These are phyloP conservation scores for Hozukius guyotensis DNA, from an alignment of 2,797 vertebrate species.

Conservation along the genomic window DNA sequence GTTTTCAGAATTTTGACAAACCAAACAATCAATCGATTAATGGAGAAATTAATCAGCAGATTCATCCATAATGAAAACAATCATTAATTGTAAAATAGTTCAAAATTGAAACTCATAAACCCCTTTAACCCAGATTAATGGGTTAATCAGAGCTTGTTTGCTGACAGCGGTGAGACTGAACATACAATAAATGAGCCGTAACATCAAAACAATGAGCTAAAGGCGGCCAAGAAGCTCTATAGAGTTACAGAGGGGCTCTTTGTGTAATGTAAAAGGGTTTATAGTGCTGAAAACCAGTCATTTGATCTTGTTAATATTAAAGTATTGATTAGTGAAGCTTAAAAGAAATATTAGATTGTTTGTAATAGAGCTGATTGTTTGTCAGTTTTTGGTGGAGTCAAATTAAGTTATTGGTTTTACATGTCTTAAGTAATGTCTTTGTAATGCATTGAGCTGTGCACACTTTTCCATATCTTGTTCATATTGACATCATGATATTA, in stretches of 20 bases:
- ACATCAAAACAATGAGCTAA: conserved; percentile 8
- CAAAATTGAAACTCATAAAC: background rate
- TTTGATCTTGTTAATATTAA: background rate
- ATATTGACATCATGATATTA: background rate
- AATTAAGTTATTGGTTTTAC: background rate
- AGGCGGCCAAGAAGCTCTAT: background rate
- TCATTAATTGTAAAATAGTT: no score
- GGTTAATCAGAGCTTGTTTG: background rate
- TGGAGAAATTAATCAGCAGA: background rate
- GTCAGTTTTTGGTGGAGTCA: background rate
- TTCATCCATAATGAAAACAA: background rate
- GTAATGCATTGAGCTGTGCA: background rate
- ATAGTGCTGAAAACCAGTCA: no score
- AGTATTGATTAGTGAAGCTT: background rate
- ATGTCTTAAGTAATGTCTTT: background rate
- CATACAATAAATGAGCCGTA: background rate
- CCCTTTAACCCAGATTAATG: background rate
- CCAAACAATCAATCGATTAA: no score
- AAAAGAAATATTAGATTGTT: no score
- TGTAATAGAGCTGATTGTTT: background rate
- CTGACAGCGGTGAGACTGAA: background rate
- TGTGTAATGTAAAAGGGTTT: no score
- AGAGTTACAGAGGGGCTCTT: background rate
- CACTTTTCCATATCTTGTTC: background rate
- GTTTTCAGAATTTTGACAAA: no score